Base-by-base conservation (phyloP, 2,797 vertebrate genomes). In the Gobionotothen gibberifrons region DNA sequence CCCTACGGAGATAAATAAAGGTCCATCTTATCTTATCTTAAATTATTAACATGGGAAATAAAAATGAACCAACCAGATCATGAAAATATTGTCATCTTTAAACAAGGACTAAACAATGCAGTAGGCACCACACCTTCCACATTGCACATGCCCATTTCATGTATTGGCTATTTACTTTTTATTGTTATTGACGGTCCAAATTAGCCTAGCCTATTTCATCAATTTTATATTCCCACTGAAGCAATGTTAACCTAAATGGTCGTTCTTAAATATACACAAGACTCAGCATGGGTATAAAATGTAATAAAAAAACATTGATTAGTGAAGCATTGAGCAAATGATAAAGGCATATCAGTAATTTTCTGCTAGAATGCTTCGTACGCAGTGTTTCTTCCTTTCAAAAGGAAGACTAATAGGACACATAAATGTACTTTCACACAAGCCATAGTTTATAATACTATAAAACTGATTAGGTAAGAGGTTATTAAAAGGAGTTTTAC, bases 401-500 rank as follows among this genome's bases (percentile, higher is more conserved):
- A 56, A 32, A 48, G 32, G 53, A 42, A 4, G 7, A 19, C 29
- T 32, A 36, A 74, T 57, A 17, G 67, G 47, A 32, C 10, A 17
- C 17, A 19, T 16, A 40, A 46, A 68, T 49, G 16, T 29, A 43
- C 63, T 44, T 19, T 16, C 21, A 39, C 55, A 26, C 10, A 8
- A 71, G 22, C 36, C 26, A 54, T 46, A 59, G 56, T 47, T 53
- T 52, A 56, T 40, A 6, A 42, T 19, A 5, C n/a, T 5, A 12
- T 60, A 47, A 7, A 53, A 53, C 4, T 21, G 57, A 72, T 77
- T 69, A 72, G n/a, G 47, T 60, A 56, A 43, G 68, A 42, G 53
- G 58, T 56, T 58, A 72, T 72, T 69, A 83, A 76, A 59, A 54
- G 47, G 77, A 46, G 32, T 44, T 66, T 74, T 62, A 51, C 43